phyloP scores from a whole-genome alignment of 37 sponge, comb jelly and placozoan genomes.

The Trichoplax adhaerens region DNA sequence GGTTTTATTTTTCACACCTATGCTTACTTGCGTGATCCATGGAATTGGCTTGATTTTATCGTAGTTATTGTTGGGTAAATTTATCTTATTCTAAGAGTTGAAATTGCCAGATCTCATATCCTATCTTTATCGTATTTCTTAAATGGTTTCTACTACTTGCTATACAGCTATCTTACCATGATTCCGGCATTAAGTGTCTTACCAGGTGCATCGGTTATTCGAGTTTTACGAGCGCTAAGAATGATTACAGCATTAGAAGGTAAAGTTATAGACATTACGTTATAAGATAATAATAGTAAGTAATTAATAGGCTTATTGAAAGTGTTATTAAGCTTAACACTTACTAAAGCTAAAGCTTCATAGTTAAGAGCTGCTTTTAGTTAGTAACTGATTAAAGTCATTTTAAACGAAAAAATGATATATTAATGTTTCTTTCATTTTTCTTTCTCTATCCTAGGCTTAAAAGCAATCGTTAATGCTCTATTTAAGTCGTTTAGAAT shows the following conservation, averaged over 20 bases:
- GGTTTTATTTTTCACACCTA: too few species aligned
- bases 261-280: not conserved
- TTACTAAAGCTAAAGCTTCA: constrained; percentile 1
- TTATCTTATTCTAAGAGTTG: too few species aligned
- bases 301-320: too few species aligned
- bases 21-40: too few species aligned
- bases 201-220: constrained; percentile 11
- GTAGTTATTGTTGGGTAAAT: too few species aligned
- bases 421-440: too few species aligned
- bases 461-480: constrained; percentile 21
- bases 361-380: not conserved
- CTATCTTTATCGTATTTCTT: too few species aligned
- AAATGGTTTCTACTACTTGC: too few species aligned
- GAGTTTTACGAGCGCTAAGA: constrained; percentile 25
- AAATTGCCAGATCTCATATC: too few species aligned
- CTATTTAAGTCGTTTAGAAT: constrained; percentile 14
- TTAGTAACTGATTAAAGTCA: not conserved
- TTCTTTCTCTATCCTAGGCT: constrained; percentile 3
- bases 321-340: not conserved
- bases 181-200: constrained; percentile 14
- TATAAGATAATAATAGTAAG: too few species aligned
- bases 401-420: not conserved
- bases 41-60: too few species aligned
- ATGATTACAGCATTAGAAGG: constrained; percentile 18
- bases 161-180: constrained; percentile 12